phyloP scores from a whole-genome alignment of 1,140 invertebrate species.

The Pygmarrhopalites habei region DNA sequence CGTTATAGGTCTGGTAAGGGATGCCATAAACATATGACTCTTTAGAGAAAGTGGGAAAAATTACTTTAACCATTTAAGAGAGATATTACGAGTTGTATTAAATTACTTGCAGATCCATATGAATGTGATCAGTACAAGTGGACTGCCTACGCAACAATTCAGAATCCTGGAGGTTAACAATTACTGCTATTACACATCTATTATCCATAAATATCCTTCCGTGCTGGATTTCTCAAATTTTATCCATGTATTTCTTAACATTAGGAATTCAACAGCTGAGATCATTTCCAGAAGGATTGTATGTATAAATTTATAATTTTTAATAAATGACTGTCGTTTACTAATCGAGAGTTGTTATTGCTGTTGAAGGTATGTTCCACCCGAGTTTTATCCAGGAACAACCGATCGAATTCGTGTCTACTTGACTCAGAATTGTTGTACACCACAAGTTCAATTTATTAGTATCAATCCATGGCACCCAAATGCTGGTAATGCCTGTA shows the following conservation, averaged over 20 bases:
- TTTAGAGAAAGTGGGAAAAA: no score
- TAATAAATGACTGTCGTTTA: no score
- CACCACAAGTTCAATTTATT: constrained; percentile 23
- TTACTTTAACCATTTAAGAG: no score
- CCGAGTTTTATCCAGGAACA: constrained; percentile 16
- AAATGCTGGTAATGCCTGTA: constrained; percentile 11
- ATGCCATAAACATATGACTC: no score
- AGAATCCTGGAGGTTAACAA: constrained; percentile 12
- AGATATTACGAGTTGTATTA: no score
- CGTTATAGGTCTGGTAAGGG: constrained; percentile 26
- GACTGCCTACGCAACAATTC: constrained; percentile 33
- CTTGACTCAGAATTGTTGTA: constrained; percentile 28
- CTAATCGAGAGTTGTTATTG: no score
- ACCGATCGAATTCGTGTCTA: constrained; percentile 24
- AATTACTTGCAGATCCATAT: constrained; percentile 22
- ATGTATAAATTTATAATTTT: no score
- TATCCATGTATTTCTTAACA: no score
- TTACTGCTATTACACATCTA: no score
- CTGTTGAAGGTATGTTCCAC: no score
- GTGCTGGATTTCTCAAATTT: no score
- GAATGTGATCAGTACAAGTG: constrained; percentile 30
- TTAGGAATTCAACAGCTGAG: constrained; percentile 3
- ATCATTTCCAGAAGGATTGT: constrained; percentile 27
- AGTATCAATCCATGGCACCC: constrained; percentile 10
- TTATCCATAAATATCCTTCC: no score